Conservation (phyloP, 2,113 vertebrate species). For the Paraplagusia blochii region DNA sequence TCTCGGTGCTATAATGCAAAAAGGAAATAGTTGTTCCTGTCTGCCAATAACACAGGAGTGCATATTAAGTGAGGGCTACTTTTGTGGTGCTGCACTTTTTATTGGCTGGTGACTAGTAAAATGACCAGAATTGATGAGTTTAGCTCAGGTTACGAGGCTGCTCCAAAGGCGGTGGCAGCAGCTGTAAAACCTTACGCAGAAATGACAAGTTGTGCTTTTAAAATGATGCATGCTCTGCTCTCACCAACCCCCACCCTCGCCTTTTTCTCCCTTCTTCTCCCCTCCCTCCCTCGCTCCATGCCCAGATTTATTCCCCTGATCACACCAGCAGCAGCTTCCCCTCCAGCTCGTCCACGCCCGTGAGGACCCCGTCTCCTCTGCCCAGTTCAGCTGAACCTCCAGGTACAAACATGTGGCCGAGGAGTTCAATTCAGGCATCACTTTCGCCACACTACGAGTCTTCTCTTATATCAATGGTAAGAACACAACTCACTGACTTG, state of each 20-base stretch:
- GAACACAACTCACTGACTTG: slow-evolving; percentile 5
- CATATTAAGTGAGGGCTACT: slow-evolving; percentile 36
- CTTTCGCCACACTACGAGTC: slow-evolving; percentile 70
- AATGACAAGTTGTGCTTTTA: slow-evolving; percentile 65
- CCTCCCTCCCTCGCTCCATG: slow-evolving; percentile 51
- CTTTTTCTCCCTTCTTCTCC: slow-evolving; percentile 8
- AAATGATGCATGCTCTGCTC: slow-evolving; percentile 70
- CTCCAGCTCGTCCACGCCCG: slow-evolving; percentile 93
- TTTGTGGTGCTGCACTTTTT: slow-evolving; percentile 51
- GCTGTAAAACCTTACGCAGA: slow-evolving; percentile 57
- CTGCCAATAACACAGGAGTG: slow-evolving; percentile 19
- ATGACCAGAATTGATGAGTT: slow-evolving; percentile 68
- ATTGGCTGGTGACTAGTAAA: slow-evolving; percentile 64
- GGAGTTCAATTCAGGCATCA: slow-evolving; percentile 53
- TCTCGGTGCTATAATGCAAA: slow-evolving; percentile 35
- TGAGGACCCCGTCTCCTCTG: slow-evolving; percentile 89
- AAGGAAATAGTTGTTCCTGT: slow-evolving; percentile 25
- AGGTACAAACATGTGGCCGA: slow-evolving; percentile 70
- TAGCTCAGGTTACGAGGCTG: slow-evolving; percentile 59
- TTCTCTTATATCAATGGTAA: slow-evolving; percentile 74
- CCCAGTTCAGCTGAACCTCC: slow-evolving; percentile 73
- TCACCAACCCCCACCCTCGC: slow-evolving; percentile 37
- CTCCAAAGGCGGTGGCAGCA: slow-evolving; percentile 53
- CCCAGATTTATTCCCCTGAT: slow-evolving; percentile 97
- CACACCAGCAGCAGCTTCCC: slow-evolving; percentile 97